Base-by-base conservation (phyloP, 2,888 invertebrate species). In the Beris morrisii region DNA sequence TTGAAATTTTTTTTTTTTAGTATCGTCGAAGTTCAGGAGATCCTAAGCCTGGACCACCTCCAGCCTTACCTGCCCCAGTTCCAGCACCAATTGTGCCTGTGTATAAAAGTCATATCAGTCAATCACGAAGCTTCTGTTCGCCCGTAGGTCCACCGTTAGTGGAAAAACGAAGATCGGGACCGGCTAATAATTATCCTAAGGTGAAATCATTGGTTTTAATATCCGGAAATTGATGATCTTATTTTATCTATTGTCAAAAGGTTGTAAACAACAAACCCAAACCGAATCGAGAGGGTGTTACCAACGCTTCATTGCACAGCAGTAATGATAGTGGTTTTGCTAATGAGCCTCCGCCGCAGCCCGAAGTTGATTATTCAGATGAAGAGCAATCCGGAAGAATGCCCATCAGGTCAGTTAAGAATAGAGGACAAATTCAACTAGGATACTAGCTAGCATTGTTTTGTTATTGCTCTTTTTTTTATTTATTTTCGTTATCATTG, bases 241-340 rank as follows among this genome's bases (percentile, higher is more conserved):
- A 15, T 1, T 11, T 44, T 15, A 22, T 5, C 5, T 54, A 31
- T 4, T 56, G 4, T 32, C 15, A n/a, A 48, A 13, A 58, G 50
- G 53, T 44, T 31, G 53, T 72, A 15, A 74, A 74, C 66, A 69
- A 69, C 43, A 73, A 70, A 30, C 70, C 69, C 30, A 74, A 73
- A 68, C 75, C 77, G 67, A 54, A 70, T 7, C 67, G 73, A 32
- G 71, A 72, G 64, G 78, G 76, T 30, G 88, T 87, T 54, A 89
- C 89, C 67, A 89, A 88, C 76, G 87, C 88, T 2, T 93, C 92
- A 48, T 85, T 94, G 72, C 93, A 94, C 79, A 93, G 93, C 81
- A 93, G 93, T 78, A 94, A 94, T 80, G 94, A 94, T 81, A 93
- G 93, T 73, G 94, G 94, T 13, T 94, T 94, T 80, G 92, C 93